A percentile compares a stretch with the other conserved stretches of the same genome.
These are phyloP conservation scores for Rhagophthalmus giganteus DNA, from an alignment of 2,888 invertebrate genomes.

Conservation along the genomic window DNA sequence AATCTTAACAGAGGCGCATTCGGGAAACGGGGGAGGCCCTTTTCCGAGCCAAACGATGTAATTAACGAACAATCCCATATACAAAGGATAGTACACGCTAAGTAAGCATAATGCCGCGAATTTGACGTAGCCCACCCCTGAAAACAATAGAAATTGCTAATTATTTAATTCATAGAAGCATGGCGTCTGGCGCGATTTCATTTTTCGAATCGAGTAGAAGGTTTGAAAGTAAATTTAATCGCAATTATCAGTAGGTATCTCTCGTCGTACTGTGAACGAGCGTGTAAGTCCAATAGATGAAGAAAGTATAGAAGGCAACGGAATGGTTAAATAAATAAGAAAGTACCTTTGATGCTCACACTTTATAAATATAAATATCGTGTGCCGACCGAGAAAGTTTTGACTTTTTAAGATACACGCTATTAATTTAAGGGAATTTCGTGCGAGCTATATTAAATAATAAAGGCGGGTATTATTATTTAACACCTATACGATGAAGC, in stretches of 20 bases:
- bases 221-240: slow-evolving; percentile 1
- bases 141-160: too few species aligned
- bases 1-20: slow-evolving; percentile 56
- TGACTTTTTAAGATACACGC: slow-evolving; percentile 1
- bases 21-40: slow-evolving; percentile 60
- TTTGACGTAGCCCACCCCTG: slow-evolving; percentile 67
- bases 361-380: slow-evolving; percentile 6
- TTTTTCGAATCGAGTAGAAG: slow-evolving; percentile 1
- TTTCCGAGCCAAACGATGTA: slow-evolving; percentile 63
- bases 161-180: background rate
- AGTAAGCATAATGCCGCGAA: slow-evolving; percentile 60
- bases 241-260: background rate
- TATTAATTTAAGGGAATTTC: slow-evolving; percentile 1
- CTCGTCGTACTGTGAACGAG: background rate
- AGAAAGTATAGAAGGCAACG: slow-evolving; percentile 5
- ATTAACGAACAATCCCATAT: slow-evolving; percentile 60
- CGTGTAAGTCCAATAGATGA: background rate
- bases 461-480: too few species aligned
- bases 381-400: slow-evolving; percentile 1
- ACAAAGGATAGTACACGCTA: slow-evolving; percentile 62
- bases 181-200: slow-evolving; percentile 1
- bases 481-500: too few species aligned
- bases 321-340: background rate
- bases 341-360: too few species aligned
- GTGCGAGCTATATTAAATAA: too few species aligned